Conservation (phyloP, 2,888 invertebrate genomes). For the Sinelater perroti region DNA sequence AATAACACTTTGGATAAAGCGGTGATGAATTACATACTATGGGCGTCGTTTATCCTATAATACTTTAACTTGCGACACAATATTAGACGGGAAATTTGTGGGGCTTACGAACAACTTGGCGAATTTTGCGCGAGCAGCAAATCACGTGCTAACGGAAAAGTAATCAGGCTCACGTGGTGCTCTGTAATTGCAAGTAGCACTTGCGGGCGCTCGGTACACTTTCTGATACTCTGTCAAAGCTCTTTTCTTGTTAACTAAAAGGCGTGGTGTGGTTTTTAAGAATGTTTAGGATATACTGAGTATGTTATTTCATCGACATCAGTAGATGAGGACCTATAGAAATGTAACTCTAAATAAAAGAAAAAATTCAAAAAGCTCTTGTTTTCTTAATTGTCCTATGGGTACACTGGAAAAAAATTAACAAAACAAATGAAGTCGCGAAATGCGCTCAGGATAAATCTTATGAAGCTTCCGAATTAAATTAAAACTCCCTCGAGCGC, state of each 20-base stretch:
- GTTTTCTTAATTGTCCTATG: too few relatives aligned
- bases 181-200: slow-evolving; percentile 10
- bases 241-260: too few relatives aligned
- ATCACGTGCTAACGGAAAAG: background rate
- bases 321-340: too few relatives aligned
- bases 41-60: background rate
- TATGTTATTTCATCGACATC: too few relatives aligned
- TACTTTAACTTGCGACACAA: background rate
- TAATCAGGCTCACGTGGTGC: slow-evolving; percentile 9
- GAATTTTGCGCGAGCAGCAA: background rate
- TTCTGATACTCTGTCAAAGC: too few relatives aligned
- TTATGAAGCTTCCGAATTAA: background rate
- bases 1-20: slow-evolving; percentile 6
- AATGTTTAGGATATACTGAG: too few relatives aligned
- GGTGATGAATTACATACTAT: slow-evolving; percentile 1
- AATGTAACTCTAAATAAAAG: too few relatives aligned
- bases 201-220: too few relatives aligned
- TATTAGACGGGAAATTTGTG: slow-evolving; percentile 3
- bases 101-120: background rate
- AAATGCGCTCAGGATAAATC: background rate
- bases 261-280: too few relatives aligned
- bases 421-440: too few relatives aligned
- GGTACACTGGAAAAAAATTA: too few relatives aligned
- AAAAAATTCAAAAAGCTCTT: too few relatives aligned
- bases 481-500: background rate